These are phyloP conservation scores for Eulemur albifrons DNA, from an alignment of 2,797 vertebrate species.

Conservation along the genomic window DNA sequence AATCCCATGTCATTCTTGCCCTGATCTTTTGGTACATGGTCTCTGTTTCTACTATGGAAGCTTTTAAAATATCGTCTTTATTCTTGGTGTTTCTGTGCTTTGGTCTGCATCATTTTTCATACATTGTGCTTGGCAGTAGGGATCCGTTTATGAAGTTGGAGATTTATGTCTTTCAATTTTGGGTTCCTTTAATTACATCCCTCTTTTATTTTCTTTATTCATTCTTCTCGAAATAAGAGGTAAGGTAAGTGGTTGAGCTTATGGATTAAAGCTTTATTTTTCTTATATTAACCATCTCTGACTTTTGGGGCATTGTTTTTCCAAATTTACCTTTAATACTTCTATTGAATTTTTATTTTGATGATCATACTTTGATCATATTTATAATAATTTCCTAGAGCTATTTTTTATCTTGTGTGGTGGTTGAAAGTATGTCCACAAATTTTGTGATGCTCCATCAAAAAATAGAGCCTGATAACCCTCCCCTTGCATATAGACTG, in stretches of 20 bases:
- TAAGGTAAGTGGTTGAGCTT: constrained; percentile 3
- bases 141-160: neutral
- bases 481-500: neutral
- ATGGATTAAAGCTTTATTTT: constrained; percentile 30
- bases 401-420: neutral
- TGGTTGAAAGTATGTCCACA: neutral
- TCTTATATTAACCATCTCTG: neutral
- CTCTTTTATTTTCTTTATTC: neutral
- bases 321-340: neutral
- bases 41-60: neutral
- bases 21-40: neutral
- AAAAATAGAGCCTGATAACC: neutral
- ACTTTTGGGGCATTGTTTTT: neutral
- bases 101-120: neutral
- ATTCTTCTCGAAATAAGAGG: constrained; percentile 17
- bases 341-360: constrained; percentile 32
- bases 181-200: neutral
- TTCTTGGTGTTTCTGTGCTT: neutral
- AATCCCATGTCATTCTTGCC: neutral
- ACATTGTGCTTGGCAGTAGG: neutral
- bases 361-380: neutral
- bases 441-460: constrained; percentile 1
- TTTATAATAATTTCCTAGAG: neutral
- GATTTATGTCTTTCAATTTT: neutral
- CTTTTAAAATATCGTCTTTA: neutral